Evolutionary conservation across 2,797 vertebrate genomes (phyloP), one percentile per base, ranked within the genome.

Genomic region (Sebastes variabilis): DNA sequence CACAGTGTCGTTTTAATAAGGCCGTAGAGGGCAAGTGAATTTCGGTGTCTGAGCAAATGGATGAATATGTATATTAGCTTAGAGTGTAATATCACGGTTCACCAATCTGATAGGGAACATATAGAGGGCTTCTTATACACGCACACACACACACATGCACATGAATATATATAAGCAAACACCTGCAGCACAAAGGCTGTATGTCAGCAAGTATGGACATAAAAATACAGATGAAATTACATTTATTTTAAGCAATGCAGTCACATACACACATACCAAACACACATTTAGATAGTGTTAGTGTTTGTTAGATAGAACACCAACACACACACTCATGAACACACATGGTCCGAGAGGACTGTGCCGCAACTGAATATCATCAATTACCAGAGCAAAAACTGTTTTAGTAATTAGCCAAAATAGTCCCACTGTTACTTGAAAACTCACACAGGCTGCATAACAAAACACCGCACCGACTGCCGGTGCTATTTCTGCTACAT

Each of bases 61-160:
- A 78, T 88, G 83, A 86, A 91, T 93, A 89, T 92, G 79, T 86
- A 91, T 90, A 87, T 83, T 85, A 80, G 85, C 84, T 91, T 82
- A 82, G 62, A 90, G 86, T 88, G 85, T 82, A 92, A 91, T 93
- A 89, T 89, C 87, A 91, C 13, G 80, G 83, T 83, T 91, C 88
- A 92, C 81, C 75, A 91, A 66, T 90, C 88, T 88, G 87, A 90
- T 88, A 75, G 74, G 61, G 66, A 89, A 87, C 84, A 90, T 87
- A 81, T 82, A 79, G 64, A 70, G 79, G 5, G 60, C 32, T 72
- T 87, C 75, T 64, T 72, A 69, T 5, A 49, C 68, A 74, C 36
- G 34, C 34, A 77, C 30, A 77, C 22, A 68, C 62, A 80, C 29
- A 49, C 52, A 75, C 49, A 76, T 24, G 65, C 29, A 70, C 64